Evolutionary conservation across 2,797 vertebrate genomes (phyloP).

Genomic region (Anguilla marmorata): DNA sequence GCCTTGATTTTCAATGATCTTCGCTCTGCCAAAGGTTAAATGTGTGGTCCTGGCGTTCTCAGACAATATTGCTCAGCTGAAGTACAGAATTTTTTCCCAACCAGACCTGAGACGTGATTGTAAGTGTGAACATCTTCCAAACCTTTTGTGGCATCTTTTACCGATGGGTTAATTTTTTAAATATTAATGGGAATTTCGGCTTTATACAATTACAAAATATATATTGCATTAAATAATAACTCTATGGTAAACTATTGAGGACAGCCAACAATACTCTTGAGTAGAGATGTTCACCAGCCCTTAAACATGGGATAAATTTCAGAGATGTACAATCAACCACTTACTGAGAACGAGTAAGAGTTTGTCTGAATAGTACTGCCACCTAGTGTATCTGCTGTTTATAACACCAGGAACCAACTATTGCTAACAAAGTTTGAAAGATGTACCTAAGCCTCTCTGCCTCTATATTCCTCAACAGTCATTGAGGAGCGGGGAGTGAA

Average conservation of each 20-base stretch:
- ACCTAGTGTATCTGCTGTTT: background rate
- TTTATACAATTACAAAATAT: background rate
- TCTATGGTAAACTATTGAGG: background rate
- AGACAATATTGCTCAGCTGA: background rate
- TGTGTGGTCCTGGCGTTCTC: background rate
- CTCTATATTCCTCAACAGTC: slow-evolving; percentile 59
- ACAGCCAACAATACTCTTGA: background rate
- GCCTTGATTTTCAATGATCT: background rate
- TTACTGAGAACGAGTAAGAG: background rate
- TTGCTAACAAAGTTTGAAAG: background rate
- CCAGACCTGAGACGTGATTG: background rate
- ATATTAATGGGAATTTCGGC: background rate
- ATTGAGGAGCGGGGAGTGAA: slow-evolving; percentile 84
- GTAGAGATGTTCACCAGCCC: background rate
- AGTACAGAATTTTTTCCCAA: background rate
- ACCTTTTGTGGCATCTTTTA: background rate
- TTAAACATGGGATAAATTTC: background rate
- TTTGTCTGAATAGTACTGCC: slow-evolving; percentile 5
- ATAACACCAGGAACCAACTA: background rate
- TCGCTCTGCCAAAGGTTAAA: background rate
- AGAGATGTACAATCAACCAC: background rate
- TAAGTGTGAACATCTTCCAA: background rate
- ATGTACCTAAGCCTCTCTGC: background rate
- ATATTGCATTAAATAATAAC: background rate
- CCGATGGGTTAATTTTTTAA: background rate